These are phyloP conservation scores for Rhodinocichla rosea DNA, from an alignment of 2,113 vertebrate genomes.

Conservation along the genomic window DNA sequence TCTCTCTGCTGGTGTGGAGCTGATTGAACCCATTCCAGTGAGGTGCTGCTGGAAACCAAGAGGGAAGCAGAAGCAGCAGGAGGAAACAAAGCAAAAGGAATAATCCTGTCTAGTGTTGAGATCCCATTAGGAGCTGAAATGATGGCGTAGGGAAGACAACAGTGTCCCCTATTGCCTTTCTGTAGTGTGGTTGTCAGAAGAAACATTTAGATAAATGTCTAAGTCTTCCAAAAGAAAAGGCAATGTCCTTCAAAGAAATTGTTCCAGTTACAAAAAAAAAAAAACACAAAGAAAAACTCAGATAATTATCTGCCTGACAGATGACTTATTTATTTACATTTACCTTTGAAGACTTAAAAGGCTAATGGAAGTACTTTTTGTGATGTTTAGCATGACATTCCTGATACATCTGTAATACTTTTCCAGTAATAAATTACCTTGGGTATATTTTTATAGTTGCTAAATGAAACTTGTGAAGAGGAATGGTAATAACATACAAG, in stretches of 20 bases:
- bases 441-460: background rate
- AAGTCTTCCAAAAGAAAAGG: background rate
- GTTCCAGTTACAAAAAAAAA: background rate
- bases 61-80: background rate
- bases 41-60: background rate
- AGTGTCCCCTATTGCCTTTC: conserved; percentile 41
- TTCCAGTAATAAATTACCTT: background rate
- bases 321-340: background rate
- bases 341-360: background rate
- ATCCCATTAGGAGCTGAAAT: background rate
- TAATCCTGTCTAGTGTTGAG: background rate
- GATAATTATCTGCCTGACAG: background rate
- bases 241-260: background rate
- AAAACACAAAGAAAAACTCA: too few relatives aligned
- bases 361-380: background rate
- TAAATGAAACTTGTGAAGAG: background rate
- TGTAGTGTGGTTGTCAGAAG: background rate
- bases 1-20: background rate
- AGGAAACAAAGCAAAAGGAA: background rate
- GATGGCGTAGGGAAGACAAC: background rate
- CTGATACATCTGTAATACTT: background rate
- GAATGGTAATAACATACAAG: background rate
- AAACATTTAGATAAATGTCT: background rate
- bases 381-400: background rate
- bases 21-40: background rate